Base-by-base conservation (phyloP, 2,888 invertebrate genomes). In the Leptogaster cylindrica region DNA sequence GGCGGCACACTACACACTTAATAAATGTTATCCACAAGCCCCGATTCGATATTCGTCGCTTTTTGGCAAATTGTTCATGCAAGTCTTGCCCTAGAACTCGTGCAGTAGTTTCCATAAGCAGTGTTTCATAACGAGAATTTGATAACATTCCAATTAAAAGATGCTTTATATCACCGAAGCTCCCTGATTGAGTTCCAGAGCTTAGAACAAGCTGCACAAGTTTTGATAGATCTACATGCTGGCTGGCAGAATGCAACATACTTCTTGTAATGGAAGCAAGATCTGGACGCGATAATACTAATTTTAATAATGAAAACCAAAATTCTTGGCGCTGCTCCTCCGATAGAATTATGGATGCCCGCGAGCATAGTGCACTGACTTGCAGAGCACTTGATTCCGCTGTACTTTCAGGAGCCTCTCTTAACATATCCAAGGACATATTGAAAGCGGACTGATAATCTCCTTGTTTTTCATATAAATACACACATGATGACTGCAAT, bases 111-210 rank as follows among this genome's bases (percentile, higher is more conserved):
- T 86, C 84, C 72, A 91, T 83, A 73, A 91, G 83, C 50, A 89
- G 85, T 75, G 89, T 87, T 77, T 93, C 91, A 75, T 90, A 90
- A 31, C 86, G 85, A 70, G 90, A 91, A 74, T 91, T 91, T 14
- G 88, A 87, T 70, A 92, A 81, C 84, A 93, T 91, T 63, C 87
- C 88, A 79, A 84, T 81, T 33, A 87, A 75, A 39, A 87, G 79
- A 71, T 83, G 83, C 73, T 85, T 84, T 68, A 87, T 84, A 76
- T 88, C 87, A 18, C 88, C 87, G 75, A 87, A 87, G 70, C 83
- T 86, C 20, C 84, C 84, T 8, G 70, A 83, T 2, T 76, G 77
- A 12, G 74, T 82, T 74, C 75, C 82, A 36, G 75, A 84, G 76
- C 82, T 83, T 74, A 85, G 82, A 51, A 88, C 85, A 44, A 87